phyloP scores from a whole-genome alignment of 1,140 invertebrate genomes.

The Eupristina koningsbergeri region DNA sequence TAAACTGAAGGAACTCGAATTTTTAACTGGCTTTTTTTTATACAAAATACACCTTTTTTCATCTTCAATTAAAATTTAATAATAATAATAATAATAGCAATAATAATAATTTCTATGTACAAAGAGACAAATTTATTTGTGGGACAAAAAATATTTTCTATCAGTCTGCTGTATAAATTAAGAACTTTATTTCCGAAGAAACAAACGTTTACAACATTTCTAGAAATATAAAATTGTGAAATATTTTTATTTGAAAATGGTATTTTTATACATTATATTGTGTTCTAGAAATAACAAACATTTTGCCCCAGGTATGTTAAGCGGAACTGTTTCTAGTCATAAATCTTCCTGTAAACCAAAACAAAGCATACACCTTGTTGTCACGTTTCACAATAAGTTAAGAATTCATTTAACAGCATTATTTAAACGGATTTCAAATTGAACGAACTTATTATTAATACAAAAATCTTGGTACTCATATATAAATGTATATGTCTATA shows the following conservation, averaged over 20 bases:
- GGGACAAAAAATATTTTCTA: neutral
- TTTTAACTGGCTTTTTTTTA: neutral
- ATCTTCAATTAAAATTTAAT: neutral
- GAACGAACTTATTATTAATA: neutral
- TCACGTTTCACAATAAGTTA: constrained; percentile 36
- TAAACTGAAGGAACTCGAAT: neutral
- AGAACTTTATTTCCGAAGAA: constrained; percentile 14
- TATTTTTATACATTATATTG: constrained; percentile 33
- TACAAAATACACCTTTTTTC: neutral
- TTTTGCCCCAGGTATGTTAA: constrained; percentile 29
- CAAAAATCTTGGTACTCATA: neutral
- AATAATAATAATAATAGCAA: too few species aligned
- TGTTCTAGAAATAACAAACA: constrained; percentile 16
- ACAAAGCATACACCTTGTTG: constrained; percentile 17
- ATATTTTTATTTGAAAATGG: neutral
- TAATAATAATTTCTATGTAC: neutral
- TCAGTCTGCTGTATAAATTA: neutral
- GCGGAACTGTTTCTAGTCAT: constrained; percentile 42
- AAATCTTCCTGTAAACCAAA: constrained; percentile 21
- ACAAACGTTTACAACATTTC: neutral
- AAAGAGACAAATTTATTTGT: neutral
- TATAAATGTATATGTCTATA: too few species aligned
- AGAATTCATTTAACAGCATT: constrained; percentile 11
- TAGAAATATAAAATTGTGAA: constrained; percentile 24
- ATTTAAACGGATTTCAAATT: constrained; percentile 5